These are phyloP conservation scores for Sparus aurata DNA, from an alignment of 2,797 vertebrate species.

Conservation along the genomic window DNA sequence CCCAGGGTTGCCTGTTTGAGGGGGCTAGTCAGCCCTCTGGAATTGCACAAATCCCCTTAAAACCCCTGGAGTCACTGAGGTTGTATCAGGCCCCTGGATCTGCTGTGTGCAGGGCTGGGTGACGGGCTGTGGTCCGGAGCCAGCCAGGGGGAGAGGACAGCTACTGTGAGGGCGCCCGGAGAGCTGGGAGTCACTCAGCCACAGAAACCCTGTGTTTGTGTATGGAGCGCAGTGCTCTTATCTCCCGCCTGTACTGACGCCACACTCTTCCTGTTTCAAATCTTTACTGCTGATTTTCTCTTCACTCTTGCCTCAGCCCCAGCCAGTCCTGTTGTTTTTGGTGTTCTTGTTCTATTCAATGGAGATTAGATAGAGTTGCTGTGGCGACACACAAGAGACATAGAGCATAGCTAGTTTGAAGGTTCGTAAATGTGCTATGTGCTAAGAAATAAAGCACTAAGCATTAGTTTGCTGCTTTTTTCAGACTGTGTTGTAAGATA, in stretches of 20 bases:
- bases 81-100: constrained; percentile 80
- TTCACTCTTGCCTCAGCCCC: constrained; percentile 82
- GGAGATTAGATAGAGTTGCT: constrained; percentile 81
- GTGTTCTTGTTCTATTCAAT: constrained; percentile 79
- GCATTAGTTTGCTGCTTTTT: neutral
- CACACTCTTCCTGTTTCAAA: constrained; percentile 98
- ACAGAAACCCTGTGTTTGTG: constrained; percentile 91
- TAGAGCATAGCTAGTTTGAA: constrained; percentile 52
- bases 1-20: constrained; percentile 65
- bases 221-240: constrained; percentile 90
- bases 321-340: constrained; percentile 78
- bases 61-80: constrained; percentile 77
- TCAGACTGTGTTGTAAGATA: neutral
- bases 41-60: constrained; percentile 78
- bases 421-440: constrained; percentile 57
- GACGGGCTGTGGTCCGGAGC: constrained; percentile 71
- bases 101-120: constrained; percentile 77
- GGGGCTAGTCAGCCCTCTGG: constrained; percentile 59
- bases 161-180: constrained; percentile 80
- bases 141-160: constrained; percentile 76
- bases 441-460: constrained; percentile 52
- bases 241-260: constrained; percentile 94
- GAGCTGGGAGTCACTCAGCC: constrained; percentile 83
- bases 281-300: constrained; percentile 89
- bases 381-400: constrained; percentile 69